These are phyloP conservation scores for Damaliscus lunatus DNA, from an alignment of 2,113 vertebrate genomes.

Conservation along the genomic window DNA sequence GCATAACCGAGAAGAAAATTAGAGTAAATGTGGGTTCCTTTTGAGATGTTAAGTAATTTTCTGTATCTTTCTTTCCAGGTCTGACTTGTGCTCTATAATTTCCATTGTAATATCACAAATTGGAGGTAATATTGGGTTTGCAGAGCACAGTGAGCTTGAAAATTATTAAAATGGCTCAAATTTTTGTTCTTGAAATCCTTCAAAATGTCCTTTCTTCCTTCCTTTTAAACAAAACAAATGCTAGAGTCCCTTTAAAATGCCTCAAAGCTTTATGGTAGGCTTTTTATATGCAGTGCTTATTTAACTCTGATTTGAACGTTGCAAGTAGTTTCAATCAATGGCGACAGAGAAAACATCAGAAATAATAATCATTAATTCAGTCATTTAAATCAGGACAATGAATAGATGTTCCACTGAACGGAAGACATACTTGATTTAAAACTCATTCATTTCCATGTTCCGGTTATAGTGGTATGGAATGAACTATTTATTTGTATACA, in stretches of 20 bases:
- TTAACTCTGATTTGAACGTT: neutral
- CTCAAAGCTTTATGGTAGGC: neutral
- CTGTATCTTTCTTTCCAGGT: slow-evolving; percentile 21
- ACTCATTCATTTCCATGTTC: neutral
- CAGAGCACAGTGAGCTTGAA: neutral
- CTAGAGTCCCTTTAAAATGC: neutral
- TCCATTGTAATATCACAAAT: slow-evolving; percentile 34
- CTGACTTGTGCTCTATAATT: slow-evolving; percentile 31
- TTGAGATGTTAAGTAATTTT: slow-evolving; percentile 8
- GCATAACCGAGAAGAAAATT: neutral
- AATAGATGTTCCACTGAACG: neutral
- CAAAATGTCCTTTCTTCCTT: neutral
- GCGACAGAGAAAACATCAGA: neutral
- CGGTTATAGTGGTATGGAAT: neutral
- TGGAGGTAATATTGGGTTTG: slow-evolving; percentile 19
- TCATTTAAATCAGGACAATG: neutral
- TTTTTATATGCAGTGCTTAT: neutral
- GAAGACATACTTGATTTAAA: neutral
- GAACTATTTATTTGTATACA: neutral
- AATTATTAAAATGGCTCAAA: neutral
- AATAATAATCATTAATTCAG: neutral
- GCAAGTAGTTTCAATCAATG: neutral
- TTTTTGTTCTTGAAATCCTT: neutral
- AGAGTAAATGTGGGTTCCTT: neutral
- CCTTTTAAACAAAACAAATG: slow-evolving; percentile 18